Evolutionary conservation across 37 sponge, comb jelly and placozoan genomes (phyloP), one percentile per base, ranked within the genome.

Genomic region (Tethya wilhelma): DNA sequence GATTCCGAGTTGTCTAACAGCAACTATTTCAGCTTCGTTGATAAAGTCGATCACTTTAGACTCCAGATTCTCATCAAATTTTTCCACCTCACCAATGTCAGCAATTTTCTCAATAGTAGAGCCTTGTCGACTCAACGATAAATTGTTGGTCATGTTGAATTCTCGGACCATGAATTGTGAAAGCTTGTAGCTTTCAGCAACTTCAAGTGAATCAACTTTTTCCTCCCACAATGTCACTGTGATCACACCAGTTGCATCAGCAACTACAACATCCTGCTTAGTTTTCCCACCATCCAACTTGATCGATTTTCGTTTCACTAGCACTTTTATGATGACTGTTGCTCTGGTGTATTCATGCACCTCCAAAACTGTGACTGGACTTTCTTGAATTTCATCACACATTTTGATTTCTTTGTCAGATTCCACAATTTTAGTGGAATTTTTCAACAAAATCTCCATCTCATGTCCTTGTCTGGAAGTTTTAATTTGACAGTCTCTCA

Each of bases 361-460:
- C 42, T 67, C 40, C 42, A n/a, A 67, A 34, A 9, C 42, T 34
- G 42, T 9, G n/a, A 34, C 69, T 34, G 23, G 40, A 39, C 23
- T 12, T n/a, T n/a, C n/a, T n/a, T n/a, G n/a, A n/a, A n/a, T n/a
- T 33, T 57, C 42, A 34, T 67, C 69, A 39, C 33, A n/a, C n/a
- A n/a, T n/a, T n/a, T n/a, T n/a, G n/a, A 38, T 38, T 29, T 29
- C 40, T 23, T 34, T 67, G 12, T 9, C 4, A 6, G 40, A 67
- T 37, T 34, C 20, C 11, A 9, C 39, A 34, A 67, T 67, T 67
- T 67, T 23, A 38, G 69, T 67, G 12, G 12, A 14, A 4, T 6
- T 12, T 34, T 67, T 67, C 42, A 67, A n/a, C 42, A 67, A 11
- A 39, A 67, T 34, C 11, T 67, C 69, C 69, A 67, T 67, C 42